Conservation (phyloP, 2,797 vertebrate species). For the Nannoperca australis region DNA sequence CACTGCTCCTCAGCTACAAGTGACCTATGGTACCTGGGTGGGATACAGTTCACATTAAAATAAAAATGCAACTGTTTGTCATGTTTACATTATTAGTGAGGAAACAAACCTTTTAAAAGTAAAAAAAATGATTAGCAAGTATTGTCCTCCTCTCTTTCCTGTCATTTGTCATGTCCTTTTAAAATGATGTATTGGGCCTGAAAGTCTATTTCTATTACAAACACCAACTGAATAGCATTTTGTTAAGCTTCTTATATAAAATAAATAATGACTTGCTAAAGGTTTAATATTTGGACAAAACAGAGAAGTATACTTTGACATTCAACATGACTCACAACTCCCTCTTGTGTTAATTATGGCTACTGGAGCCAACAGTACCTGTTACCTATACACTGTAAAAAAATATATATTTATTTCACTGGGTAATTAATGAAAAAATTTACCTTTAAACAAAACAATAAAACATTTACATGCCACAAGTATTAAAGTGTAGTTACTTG, state of each 20-base stretch:
- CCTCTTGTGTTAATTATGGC: constrained; percentile 48
- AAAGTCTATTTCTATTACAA: not conserved
- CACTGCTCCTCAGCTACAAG: not conserved
- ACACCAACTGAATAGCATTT: not conserved
- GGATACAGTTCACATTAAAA: not conserved
- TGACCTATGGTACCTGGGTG: not conserved
- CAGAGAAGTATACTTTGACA: not conserved
- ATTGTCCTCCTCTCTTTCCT: not conserved
- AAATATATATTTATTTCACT: not conserved
- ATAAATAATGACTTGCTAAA: not conserved
- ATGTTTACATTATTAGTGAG: not conserved
- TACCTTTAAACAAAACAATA: not conserved
- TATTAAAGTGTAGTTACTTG: not conserved
- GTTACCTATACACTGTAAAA: not conserved
- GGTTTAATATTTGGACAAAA: not conserved
- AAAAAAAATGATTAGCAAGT: not conserved
- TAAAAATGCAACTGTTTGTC: not conserved
- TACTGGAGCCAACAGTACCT: constrained; percentile 13
- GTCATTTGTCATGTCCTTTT: not conserved
- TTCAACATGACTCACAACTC: constrained; percentile 27
- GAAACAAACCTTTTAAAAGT: not conserved
- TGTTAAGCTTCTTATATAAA: not conserved
- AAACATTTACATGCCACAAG: not conserved
- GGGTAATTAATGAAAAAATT: not conserved
- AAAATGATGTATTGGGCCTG: not conserved